These are phyloP conservation scores for Chymomyza amoena DNA, from an alignment of 2,888 invertebrate genomes.

Conservation along the genomic window DNA sequence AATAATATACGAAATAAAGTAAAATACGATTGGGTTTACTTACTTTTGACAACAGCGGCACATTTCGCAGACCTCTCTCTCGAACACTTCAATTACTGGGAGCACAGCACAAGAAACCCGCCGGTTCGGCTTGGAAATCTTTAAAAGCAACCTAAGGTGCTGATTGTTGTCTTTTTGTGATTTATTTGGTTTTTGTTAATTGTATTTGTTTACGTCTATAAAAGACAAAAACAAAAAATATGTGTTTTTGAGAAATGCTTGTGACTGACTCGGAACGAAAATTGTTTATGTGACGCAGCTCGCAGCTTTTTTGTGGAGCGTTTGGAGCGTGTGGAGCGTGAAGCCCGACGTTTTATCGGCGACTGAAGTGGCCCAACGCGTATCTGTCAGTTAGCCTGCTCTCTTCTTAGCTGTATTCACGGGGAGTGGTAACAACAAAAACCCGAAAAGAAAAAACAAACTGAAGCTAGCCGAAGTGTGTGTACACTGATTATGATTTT, in stretches of 20 bases:
- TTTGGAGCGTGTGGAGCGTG: conserved; percentile 35
- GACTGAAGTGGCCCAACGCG: conserved; percentile 59
- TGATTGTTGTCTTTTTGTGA: not conserved
- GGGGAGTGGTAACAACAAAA: conserved; percentile 7
- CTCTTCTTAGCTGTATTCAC: conserved; percentile 15
- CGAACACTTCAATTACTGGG: not conserved
- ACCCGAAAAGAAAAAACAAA: not conserved
- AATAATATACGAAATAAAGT: conserved; percentile 13
- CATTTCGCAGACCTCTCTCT: conserved; percentile 62
- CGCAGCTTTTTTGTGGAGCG: not conserved
- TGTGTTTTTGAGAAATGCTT: conserved; percentile 36
- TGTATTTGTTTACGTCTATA: conserved; percentile 1
- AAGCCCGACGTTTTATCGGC: conserved; percentile 66
- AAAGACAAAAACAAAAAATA: conserved; percentile 27
- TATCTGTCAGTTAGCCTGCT: conserved; percentile 48
- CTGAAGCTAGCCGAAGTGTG: not conserved
- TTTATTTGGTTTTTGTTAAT: conserved; percentile 20
- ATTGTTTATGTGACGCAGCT: conserved; percentile 31
- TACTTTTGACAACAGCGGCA: conserved; percentile 78
- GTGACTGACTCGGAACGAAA: conserved; percentile 18
- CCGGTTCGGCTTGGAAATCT: not conserved
- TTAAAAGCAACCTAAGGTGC: conserved; percentile 6
- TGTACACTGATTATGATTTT: not conserved
- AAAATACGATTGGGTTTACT: conserved; percentile 44
- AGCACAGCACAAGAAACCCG: not conserved